These are phyloP conservation scores for Elanus axillaris DNA, from an alignment of 2,113 vertebrate genomes.

Conservation along the genomic window DNA sequence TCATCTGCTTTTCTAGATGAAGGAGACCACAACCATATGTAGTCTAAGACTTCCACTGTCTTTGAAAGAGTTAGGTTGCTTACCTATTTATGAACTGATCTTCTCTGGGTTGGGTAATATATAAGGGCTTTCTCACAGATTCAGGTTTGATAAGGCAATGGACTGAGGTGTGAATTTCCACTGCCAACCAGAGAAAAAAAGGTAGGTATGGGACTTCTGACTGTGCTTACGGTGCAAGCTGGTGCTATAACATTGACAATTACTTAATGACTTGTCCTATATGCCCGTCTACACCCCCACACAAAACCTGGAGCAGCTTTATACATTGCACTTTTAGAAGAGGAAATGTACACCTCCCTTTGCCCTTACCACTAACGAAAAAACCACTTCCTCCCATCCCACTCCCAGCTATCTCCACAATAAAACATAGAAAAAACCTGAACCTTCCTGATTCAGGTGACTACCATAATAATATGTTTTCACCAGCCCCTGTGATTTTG, in stretches of 20 bases:
- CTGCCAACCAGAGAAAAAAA: neutral
- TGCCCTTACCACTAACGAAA: neutral
- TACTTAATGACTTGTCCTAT: neutral
- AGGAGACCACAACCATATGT: neutral
- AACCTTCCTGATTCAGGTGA: neutral
- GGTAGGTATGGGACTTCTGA: neutral
- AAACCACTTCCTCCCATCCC: neutral
- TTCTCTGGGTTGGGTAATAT: neutral
- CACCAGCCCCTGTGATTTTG: neutral
- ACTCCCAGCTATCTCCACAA: neutral
- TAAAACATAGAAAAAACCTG: neutral
- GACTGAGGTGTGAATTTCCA: neutral
- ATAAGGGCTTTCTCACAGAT: neutral
- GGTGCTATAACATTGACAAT: neutral
- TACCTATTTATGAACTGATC: neutral
- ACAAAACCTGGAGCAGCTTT: neutral
- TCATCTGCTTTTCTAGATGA: neutral
- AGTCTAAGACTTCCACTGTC: neutral
- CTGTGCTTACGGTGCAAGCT: neutral
- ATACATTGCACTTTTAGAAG: neutral
- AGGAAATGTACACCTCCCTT: constrained; percentile 17
- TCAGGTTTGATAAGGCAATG: neutral
- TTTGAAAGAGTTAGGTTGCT: neutral
- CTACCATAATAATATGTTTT: neutral
- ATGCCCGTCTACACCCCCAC: neutral